Conservation (phyloP, 2,113 vertebrate genomes). For the Zootoca vivipara region DNA sequence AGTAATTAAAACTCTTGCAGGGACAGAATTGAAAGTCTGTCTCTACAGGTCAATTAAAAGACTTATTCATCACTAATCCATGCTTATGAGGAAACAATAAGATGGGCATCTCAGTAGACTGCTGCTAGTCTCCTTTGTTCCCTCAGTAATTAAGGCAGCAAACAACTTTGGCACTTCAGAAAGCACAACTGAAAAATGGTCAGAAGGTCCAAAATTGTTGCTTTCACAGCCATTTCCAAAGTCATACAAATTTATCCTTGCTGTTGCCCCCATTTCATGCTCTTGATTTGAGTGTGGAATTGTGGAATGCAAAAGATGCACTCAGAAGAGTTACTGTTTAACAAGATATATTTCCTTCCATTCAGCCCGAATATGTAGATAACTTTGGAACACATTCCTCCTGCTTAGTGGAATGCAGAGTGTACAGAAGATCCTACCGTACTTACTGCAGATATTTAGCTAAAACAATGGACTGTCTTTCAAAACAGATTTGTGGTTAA, state of each 20-base stretch:
- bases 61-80: background rate
- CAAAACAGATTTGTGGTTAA: background rate
- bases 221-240: background rate
- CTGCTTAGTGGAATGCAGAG: background rate
- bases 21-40: background rate
- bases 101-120: background rate
- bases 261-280: background rate
- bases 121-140: background rate
- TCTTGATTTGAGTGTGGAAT: background rate
- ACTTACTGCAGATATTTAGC: background rate
- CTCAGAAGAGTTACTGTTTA: background rate
- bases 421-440: background rate
- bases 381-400: background rate
- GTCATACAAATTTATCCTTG: background rate
- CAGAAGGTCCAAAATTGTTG: background rate
- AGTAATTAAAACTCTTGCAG: background rate
- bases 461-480: background rate
- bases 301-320: background rate
- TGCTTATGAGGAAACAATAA: background rate
- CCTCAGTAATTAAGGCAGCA: too few species aligned
- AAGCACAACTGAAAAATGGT: background rate
- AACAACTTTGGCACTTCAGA: background rate
- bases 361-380: background rate
- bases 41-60: background rate
- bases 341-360: background rate